Evolutionary conservation across 2,888 invertebrate genomes (phyloP).

Genomic region (Lochmaea capreae): DNA sequence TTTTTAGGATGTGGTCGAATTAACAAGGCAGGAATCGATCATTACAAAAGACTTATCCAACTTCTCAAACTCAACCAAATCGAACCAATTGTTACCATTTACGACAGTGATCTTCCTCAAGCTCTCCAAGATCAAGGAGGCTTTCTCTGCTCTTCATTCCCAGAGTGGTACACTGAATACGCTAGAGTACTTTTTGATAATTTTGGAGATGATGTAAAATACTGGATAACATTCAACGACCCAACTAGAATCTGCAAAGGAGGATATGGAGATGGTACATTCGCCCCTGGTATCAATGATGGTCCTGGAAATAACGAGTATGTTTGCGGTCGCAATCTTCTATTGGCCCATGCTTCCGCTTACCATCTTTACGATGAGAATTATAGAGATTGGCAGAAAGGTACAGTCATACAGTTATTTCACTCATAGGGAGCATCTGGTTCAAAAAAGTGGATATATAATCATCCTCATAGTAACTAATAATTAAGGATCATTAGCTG

Average conservation of each 20-base stretch:
- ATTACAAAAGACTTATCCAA: neutral
- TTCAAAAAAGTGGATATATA: too few relatives aligned
- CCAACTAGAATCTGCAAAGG: slow-evolving; percentile 18
- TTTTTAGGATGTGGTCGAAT: slow-evolving; percentile 11
- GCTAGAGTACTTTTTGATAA: slow-evolving; percentile 29
- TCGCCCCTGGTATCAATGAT: slow-evolving; percentile 17
- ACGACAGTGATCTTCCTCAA: slow-evolving; percentile 30
- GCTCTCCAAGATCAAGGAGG: slow-evolving; percentile 34
- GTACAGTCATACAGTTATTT: slow-evolving; percentile 2
- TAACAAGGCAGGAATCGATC: slow-evolving; percentile 9
- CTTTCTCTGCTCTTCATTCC: slow-evolving; percentile 18
- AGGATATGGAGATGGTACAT: slow-evolving; percentile 33
- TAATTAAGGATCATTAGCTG: too few relatives aligned
- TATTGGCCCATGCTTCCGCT: slow-evolving; percentile 26
- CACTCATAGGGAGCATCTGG: neutral
- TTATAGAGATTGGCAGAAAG: slow-evolving; percentile 24
- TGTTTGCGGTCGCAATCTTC: slow-evolving; percentile 30
- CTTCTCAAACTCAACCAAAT: slow-evolving; percentile 22
- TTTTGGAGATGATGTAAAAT: slow-evolving; percentile 33
- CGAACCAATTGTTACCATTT: slow-evolving; percentile 34
- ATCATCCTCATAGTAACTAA: too few relatives aligned
- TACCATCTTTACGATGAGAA: slow-evolving; percentile 28
- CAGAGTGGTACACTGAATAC: slow-evolving; percentile 29
- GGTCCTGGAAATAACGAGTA: slow-evolving; percentile 26
- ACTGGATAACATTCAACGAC: slow-evolving; percentile 34